phyloP scores from a whole-genome alignment of 2,888 invertebrate species.

The Phengaris arion region DNA sequence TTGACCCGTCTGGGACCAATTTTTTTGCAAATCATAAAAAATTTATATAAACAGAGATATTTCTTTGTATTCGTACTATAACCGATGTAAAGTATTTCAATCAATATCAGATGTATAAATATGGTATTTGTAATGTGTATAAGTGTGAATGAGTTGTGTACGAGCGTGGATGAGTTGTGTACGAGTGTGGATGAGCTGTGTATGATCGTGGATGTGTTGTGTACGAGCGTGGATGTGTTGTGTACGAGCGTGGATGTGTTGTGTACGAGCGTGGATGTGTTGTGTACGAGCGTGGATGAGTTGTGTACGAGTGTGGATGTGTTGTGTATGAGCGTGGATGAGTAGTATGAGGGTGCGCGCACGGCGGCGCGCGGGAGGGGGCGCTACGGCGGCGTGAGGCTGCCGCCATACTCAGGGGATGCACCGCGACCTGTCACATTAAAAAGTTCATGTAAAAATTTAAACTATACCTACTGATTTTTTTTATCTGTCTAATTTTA shows the following conservation, averaged over 20 bases:
- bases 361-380: slow-evolving; percentile 53
- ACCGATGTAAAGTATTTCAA: no score
- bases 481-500: no score
- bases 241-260: neutral
- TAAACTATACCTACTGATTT: neutral
- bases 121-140: neutral
- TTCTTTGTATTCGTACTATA: no score
- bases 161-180: slow-evolving; percentile 12
- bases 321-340: slow-evolving; percentile 33
- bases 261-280: neutral
- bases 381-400: slow-evolving; percentile 76
- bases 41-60: no score
- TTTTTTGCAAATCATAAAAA: no score
- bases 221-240: neutral
- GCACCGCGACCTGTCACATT: slow-evolving; percentile 69
- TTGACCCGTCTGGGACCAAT: no score
- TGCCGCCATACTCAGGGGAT: slow-evolving; percentile 78
- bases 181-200: slow-evolving; percentile 27
- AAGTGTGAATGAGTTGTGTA: neutral
- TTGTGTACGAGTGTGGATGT: slow-evolving; percentile 22
- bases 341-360: slow-evolving; percentile 45
- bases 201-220: slow-evolving; percentile 31
- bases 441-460: neutral
- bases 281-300: slow-evolving; percentile 28
- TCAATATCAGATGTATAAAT: neutral